A percentile compares a stretch with the other conserved stretches of the same genome.
These are phyloP conservation scores for Arremon aurantiirostris DNA, from an alignment of 2,797 vertebrate genomes.

Conservation along the genomic window DNA sequence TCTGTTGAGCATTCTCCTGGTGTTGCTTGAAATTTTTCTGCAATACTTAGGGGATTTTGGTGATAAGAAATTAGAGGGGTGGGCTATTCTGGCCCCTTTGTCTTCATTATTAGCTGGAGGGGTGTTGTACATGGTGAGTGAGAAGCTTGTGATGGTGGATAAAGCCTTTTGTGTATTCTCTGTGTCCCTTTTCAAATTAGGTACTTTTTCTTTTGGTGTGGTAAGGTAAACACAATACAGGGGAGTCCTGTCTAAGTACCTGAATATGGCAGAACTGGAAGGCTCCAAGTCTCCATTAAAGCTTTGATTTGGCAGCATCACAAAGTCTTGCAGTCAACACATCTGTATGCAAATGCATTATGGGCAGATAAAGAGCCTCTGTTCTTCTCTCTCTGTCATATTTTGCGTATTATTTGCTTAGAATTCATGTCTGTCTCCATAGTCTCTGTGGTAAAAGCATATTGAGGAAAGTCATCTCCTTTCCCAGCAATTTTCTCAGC, in stretches of 20 bases:
- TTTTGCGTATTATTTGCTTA: slow-evolving; percentile 51
- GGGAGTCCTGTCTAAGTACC: neutral
- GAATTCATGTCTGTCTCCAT: slow-evolving; percentile 32
- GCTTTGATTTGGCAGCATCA: slow-evolving; percentile 2
- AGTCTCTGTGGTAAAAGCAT: slow-evolving; percentile 36
- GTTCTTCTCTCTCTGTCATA: neutral
- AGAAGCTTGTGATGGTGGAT: neutral
- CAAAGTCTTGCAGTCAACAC: neutral
- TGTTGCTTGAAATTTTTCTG: neutral
- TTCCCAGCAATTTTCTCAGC: slow-evolving; percentile 58
- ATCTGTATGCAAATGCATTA: slow-evolving; percentile 32
- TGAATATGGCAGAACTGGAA: neutral
- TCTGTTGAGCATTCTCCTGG: neutral
- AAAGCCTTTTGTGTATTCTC: neutral
- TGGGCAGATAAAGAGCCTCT: slow-evolving; percentile 18
- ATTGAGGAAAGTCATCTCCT: slow-evolving; percentile 53
- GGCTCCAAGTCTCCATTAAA: neutral
- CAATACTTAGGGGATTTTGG: neutral
- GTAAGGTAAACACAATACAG: neutral
- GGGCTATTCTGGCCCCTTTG: neutral
- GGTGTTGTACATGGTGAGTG: neutral
- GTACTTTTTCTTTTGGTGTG: neutral
- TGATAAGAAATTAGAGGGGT: neutral
- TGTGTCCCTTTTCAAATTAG: neutral
- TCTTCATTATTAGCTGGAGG: neutral